Evolutionary conservation across 2,113 vertebrate species (phyloP), one percentile per base, ranked within the genome.

Genomic region (Myotis brandtii): DNA sequence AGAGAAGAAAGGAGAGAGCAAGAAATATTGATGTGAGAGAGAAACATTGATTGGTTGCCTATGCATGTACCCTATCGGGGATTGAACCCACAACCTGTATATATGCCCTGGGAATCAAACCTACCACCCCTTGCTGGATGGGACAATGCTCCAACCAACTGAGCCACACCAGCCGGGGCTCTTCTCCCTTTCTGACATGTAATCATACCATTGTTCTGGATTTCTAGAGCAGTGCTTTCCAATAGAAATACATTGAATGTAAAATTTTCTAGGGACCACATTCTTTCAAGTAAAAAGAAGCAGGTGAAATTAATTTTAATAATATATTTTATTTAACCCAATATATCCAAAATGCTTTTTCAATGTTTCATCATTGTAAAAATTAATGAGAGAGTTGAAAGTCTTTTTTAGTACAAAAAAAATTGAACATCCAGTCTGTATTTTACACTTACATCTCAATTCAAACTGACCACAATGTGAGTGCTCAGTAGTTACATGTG

Each of bases 201-300:
- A 9, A 9, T n/a, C 59, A 84, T 62, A 67, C 88, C 46, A 43
- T 67, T 30, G 7, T 59, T 75, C 32, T 64, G 34, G 62, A 83
- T 83, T 70, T 91, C 43, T 54, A 77, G 37, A 82, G n/a, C 17
- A 83, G 54, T 43, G 40, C 18, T 79, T 89, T 72, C 52, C 46
- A 32, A 67, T 21, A n/a, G 30, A 81, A 89, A 86, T 32, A 72
- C 32, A 70, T 54, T 13, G 54, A 79, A 81, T 48, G 81, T 81
- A 10, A 90, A 27, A 14, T 30, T 46, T 93, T 81, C 40, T 21
- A 66, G 43, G 34, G 64, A 18, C 20, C 56, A 92, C 75, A 37
- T 81, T 73, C 73, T 81, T 82, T 43, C 89, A 80, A 81, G 48
- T 56, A 89, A 92, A 86, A 86, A 43, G 18, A 77, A 59, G 25